Percentiles rank a stretch among this genome's conserved stretches.
These are phyloP conservation scores for Caenorhabditis wallacei DNA, from an alignment of 2,888 invertebrate species.

Conservation along the genomic window DNA sequence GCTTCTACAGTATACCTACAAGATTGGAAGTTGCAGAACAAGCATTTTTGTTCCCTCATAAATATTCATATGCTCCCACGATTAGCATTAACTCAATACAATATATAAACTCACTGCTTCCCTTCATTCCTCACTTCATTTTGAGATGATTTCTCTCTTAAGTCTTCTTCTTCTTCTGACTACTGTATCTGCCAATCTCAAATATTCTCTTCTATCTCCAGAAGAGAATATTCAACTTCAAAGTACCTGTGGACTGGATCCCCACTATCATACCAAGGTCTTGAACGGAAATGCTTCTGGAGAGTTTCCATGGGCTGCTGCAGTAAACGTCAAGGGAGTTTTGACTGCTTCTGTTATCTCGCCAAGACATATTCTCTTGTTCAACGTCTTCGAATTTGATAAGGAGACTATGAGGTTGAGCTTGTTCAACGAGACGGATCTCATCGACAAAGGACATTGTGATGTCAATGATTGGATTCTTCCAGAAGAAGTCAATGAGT, in stretches of 20 bases:
- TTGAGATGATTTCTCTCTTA: background rate
- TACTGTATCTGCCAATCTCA: background rate
- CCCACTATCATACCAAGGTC: background rate
- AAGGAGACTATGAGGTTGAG: background rate
- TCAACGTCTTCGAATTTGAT: slow-evolving; percentile 26
- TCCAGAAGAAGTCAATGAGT: background rate
- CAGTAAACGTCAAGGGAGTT: slow-evolving; percentile 15
- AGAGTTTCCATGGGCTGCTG: slow-evolving; percentile 29
- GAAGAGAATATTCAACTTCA: slow-evolving; percentile 16
- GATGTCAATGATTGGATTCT: slow-evolving; percentile 6
- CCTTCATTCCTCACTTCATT: too few species aligned
- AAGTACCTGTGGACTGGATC: background rate
- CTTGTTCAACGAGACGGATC: slow-evolving; percentile 8
- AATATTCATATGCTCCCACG: too few species aligned
- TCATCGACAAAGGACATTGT: background rate
- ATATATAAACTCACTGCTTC: too few species aligned
- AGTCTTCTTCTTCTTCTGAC: background rate
- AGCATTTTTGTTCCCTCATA: too few species aligned
- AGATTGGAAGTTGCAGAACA: too few species aligned
- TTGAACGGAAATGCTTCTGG: background rate
- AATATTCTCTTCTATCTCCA: background rate
- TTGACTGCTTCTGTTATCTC: slow-evolving; percentile 39
- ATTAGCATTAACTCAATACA: too few species aligned
- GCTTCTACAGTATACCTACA: too few species aligned
- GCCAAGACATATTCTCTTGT: slow-evolving; percentile 39